Percentiles rank a stretch among this genome's conserved stretches.
These are phyloP conservation scores for Bufotes viridis DNA, from an alignment of 2,797 vertebrate species.

Conservation along the genomic window DNA sequence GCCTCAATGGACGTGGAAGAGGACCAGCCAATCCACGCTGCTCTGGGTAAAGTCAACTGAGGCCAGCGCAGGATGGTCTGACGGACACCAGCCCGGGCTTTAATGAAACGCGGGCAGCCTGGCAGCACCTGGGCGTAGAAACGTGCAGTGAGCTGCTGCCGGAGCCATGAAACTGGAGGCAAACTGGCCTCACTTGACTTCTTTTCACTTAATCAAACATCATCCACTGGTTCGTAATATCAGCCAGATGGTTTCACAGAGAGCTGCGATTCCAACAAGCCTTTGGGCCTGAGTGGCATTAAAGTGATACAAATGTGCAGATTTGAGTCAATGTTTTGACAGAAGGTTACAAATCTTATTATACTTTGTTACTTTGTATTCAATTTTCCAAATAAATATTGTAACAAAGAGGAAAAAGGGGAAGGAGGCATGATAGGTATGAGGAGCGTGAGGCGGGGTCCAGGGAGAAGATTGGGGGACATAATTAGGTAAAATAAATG, in stretches of 20 bases:
- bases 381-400: neutral
- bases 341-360: neutral
- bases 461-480: neutral
- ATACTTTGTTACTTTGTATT: neutral
- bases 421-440: too few species aligned
- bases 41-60: neutral
- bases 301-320: neutral
- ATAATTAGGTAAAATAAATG: neutral
- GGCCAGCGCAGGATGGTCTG: neutral
- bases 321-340: neutral
- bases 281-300: neutral
- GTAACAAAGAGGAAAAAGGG: neutral
- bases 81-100: neutral
- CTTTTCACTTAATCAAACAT: slow-evolving; percentile 16
- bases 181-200: slow-evolving; percentile 16
- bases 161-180: neutral
- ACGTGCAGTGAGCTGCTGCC: neutral
- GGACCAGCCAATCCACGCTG: neutral
- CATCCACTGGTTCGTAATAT: slow-evolving; percentile 8
- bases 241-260: neutral
- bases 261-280: neutral
- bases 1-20: neutral
- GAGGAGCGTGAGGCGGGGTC: neutral
- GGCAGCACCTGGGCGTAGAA: slow-evolving; percentile 8
- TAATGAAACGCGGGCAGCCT: neutral